Evolutionary conservation across 1,140 invertebrate genomes (phyloP).

Genomic region (Oryctes rhinoceros): DNA sequence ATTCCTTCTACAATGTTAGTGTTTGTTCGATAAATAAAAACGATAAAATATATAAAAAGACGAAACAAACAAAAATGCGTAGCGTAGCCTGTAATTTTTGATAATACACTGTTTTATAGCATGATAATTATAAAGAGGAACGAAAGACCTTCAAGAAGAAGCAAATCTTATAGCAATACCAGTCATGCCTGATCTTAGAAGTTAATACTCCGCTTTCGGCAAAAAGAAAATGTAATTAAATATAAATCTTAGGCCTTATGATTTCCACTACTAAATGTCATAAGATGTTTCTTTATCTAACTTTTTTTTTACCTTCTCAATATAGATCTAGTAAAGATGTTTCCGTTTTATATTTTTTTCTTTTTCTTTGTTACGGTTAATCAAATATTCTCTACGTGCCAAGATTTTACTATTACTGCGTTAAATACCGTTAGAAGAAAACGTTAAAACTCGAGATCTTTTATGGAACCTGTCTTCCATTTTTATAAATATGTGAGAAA

Average conservation of each 20-base stretch:
- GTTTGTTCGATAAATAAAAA: not conserved
- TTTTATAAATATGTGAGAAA: slow-evolving; percentile 41
- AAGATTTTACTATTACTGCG: slow-evolving; percentile 43
- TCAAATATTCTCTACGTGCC: slow-evolving; percentile 43
- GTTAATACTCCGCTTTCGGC: slow-evolving; percentile 44
- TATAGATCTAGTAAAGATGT: not conserved
- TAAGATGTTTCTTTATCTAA: not conserved
- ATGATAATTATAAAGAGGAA: slow-evolving; percentile 42
- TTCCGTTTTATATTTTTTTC: not conserved
- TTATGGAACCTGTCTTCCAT: slow-evolving; percentile 44
- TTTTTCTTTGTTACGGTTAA: not conserved
- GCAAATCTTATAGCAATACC: slow-evolving; percentile 45
- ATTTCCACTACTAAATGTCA: slow-evolving; percentile 13
- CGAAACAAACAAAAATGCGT: slow-evolving; percentile 2
- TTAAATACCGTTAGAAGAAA: slow-evolving; percentile 37
- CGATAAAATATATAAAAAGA: slow-evolving; percentile 7
- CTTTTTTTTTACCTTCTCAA: slow-evolving; percentile 2
- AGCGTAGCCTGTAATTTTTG: slow-evolving; percentile 35
- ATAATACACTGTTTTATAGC: slow-evolving; percentile 40
- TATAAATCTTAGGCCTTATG: not conserved
- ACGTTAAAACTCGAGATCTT: slow-evolving; percentile 39
- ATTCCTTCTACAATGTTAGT: slow-evolving; percentile 29
- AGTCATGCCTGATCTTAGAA: slow-evolving; percentile 45
- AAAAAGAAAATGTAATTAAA: slow-evolving; percentile 31
- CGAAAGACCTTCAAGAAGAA: slow-evolving; percentile 12